A percentile compares a stretch with the other conserved stretches of the same genome.
Conservation (phyloP, 2,888 invertebrate species). For the Tenthredo amoena region DNA sequence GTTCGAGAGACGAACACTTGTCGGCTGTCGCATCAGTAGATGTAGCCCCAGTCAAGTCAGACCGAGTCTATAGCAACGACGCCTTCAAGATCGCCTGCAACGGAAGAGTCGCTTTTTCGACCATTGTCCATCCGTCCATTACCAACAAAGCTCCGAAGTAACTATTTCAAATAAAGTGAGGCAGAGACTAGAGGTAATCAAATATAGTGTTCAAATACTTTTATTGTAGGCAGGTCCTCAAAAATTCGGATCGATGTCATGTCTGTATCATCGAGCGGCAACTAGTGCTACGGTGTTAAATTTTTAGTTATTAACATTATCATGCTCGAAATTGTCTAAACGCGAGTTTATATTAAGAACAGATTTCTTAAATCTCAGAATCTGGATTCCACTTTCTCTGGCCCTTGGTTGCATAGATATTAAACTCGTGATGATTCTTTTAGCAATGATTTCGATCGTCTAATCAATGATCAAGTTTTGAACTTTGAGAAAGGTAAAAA, state of each 20-base stretch:
- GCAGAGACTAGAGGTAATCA: not conserved
- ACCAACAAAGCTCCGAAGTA: not conserved
- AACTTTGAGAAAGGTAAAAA: not conserved
- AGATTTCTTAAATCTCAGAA: not conserved
- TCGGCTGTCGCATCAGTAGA: too few relatives aligned
- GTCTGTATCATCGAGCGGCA: too few relatives aligned
- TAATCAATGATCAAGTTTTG: not conserved
- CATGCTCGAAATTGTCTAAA: not conserved
- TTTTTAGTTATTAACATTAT: not conserved
- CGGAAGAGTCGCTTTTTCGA: not conserved
- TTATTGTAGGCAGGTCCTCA: too few relatives aligned
- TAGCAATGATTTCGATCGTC: not conserved
- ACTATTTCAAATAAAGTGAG: not conserved
- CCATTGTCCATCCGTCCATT: not conserved
- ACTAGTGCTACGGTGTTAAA: too few relatives aligned
- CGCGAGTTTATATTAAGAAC: not conserved
- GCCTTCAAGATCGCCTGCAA: not conserved
- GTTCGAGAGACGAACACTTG: not conserved
- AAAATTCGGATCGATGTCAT: not conserved
- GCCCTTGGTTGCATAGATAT: not conserved
- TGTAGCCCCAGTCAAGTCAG: constrained; percentile 22
- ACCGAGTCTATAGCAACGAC: not conserved
- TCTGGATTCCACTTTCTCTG: not conserved
- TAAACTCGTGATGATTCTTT: not conserved
- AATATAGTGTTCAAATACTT: not conserved